Percentiles rank a stretch among this genome's conserved stretches.
Conservation (phyloP, 2,113 vertebrate species). For the Megaceryle maxima region DNA sequence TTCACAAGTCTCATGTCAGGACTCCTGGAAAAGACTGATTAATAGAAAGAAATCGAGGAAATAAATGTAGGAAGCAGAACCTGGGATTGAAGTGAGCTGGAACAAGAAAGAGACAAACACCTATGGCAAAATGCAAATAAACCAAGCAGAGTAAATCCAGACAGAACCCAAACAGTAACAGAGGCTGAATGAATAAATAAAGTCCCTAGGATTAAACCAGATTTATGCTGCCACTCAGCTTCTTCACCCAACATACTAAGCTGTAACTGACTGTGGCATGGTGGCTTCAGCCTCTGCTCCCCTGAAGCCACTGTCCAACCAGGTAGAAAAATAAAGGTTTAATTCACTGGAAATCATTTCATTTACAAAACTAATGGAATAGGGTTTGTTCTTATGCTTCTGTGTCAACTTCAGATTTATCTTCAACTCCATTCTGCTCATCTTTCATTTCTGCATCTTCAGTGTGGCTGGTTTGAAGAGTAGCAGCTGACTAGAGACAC, state of each 20-base stretch:
- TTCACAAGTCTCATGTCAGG: neutral
- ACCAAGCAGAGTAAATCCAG: constrained; percentile 43
- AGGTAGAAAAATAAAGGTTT: constrained; percentile 86
- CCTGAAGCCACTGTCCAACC: constrained; percentile 72
- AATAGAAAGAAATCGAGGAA: neutral
- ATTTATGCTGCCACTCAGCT: constrained; percentile 55
- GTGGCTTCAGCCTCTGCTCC: constrained; percentile 59
- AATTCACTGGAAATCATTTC: constrained; percentile 81
- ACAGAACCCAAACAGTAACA: constrained; percentile 47
- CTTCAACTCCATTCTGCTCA: constrained; percentile 56
- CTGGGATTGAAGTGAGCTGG: neutral
- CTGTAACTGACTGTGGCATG: constrained; percentile 39
- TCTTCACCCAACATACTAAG: constrained; percentile 39
- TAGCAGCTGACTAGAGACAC: constrained; percentile 50
- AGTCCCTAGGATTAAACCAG: constrained; percentile 54
- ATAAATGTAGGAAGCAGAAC: neutral
- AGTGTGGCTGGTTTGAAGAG: constrained; percentile 23
- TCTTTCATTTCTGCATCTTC: constrained; percentile 73
- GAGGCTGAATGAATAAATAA: constrained; percentile 71
- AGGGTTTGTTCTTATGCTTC: constrained; percentile 69
- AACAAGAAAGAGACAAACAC: constrained; percentile 2
- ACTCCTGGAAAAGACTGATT: neutral
- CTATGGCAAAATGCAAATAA: constrained; percentile 34
- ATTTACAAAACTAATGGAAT: constrained; percentile 79
- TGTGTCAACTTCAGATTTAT: constrained; percentile 69